Conservation (phyloP, 64 coral and sea anemone species). For the Montipora cactus region DNA sequence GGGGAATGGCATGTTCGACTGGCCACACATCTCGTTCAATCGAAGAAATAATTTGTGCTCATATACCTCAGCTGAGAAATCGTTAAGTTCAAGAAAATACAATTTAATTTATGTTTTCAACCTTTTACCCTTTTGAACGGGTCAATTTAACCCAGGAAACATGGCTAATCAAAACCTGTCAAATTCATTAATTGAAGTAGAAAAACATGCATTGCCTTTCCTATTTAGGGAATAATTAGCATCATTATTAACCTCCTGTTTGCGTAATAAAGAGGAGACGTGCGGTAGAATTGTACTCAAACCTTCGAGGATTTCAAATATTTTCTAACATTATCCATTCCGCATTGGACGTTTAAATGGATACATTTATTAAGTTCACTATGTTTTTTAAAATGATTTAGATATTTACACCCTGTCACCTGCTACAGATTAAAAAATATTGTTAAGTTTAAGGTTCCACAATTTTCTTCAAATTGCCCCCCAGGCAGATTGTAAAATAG, state of each 20-base stretch:
- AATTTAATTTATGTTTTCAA: background rate
- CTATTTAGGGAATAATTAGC: background rate
- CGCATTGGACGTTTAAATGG: background rate
- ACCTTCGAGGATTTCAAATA: slow-evolving; percentile 1
- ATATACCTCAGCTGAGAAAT: background rate
- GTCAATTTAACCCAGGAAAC: background rate
- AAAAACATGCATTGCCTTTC: slow-evolving; percentile 4
- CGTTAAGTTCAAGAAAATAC: background rate
- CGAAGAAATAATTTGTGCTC: no score
- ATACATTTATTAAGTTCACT: background rate
- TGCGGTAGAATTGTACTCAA: background rate
- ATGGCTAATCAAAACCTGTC: background rate
- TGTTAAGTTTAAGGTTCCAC: background rate
- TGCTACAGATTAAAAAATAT: slow-evolving; percentile 19
- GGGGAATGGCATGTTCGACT: background rate
- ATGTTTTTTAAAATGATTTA: slow-evolving; percentile 11
- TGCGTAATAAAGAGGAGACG: background rate
- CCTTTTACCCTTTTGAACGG: background rate
- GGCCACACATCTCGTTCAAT: background rate
- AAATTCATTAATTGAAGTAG: slow-evolving; percentile 11
- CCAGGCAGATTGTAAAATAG: background rate
- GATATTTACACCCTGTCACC: background rate
- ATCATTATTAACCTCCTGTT: background rate
- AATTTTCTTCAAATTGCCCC: background rate
- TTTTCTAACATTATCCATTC: background rate